Conservation (phyloP, 2,113 vertebrate genomes). For the Pelobates fuscus region DNA sequence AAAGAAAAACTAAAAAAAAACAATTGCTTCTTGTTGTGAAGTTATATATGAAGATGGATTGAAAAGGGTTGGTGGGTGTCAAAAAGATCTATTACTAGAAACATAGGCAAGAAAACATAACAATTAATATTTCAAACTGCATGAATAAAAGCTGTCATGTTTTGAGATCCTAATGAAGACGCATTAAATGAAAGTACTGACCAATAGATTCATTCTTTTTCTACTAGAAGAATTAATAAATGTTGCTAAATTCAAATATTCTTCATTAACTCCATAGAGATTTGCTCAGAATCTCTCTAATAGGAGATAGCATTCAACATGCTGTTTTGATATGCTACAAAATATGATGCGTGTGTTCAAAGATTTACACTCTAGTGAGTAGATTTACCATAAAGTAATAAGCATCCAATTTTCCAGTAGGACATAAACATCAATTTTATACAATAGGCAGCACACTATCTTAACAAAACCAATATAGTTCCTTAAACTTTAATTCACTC, state of each 20-base stretch:
- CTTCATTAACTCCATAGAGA: not conserved
- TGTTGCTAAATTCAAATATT: not conserved
- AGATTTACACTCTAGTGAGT: not conserved
- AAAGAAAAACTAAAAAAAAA: not conserved
- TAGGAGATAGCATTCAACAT: not conserved
- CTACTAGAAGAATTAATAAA: not conserved
- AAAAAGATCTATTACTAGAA: not conserved
- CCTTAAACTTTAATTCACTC: not conserved
- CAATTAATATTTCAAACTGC: constrained; percentile 19
- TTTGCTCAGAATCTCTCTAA: not conserved
- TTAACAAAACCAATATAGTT: not conserved
- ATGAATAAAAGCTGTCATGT: constrained; percentile 9
- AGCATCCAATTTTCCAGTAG: not conserved
- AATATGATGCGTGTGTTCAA: not conserved
- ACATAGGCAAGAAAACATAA: not conserved
- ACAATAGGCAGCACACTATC: not conserved
- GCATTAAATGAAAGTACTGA: not conserved
- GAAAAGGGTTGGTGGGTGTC: not conserved
- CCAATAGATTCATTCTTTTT: not conserved
- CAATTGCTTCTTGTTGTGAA: not conserved
- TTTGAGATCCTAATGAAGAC: not conserved
- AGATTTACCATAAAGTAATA: not conserved
- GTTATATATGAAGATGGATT: constrained; percentile 1
- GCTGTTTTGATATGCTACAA: not conserved
- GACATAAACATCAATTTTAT: not conserved